A percentile compares a stretch with the other conserved stretches of the same genome.
phyloP scores from a whole-genome alignment of 2,888 invertebrate species.

The Helicoverpa assulta region DNA sequence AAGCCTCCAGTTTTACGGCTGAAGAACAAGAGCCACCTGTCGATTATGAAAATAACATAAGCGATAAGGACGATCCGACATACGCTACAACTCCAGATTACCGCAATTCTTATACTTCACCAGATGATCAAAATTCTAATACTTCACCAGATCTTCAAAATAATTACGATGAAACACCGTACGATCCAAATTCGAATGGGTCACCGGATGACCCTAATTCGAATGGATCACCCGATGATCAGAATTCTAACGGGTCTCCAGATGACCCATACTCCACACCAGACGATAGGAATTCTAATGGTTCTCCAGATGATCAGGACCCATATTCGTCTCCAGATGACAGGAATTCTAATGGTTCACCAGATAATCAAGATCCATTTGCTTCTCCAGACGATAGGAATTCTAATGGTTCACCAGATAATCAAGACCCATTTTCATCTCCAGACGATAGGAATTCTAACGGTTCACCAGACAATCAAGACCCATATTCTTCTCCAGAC shows the following conservation, averaged over 20 bases:
- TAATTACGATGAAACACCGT: neutral
- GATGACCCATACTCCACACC: neutral
- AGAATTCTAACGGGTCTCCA: neutral
- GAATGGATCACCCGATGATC: no score
- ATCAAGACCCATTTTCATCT: neutral
- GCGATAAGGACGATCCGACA: neutral
- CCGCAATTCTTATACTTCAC: no score
- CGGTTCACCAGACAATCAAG: neutral
- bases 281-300: neutral
- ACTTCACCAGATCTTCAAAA: neutral
- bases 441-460: conserved; percentile 13
- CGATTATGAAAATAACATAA: neutral
- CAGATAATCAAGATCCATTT: neutral
- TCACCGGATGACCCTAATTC: neutral
- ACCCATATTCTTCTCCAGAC: neutral
- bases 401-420: neutral
- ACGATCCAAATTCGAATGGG: neutral
- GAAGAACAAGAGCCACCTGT: neutral
- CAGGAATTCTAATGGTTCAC: neutral
- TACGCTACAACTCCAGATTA: conserved; percentile 3
- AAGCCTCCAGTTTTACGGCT: conserved; percentile 18
- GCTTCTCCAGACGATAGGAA: neutral
- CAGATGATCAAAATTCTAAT: neutral
- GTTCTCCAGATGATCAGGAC: neutral
- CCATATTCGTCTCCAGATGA: neutral